Evolutionary conservation across 2,888 invertebrate genomes (phyloP), one percentile per base, ranked within the genome.

Genomic region (Melolontha melolontha): DNA sequence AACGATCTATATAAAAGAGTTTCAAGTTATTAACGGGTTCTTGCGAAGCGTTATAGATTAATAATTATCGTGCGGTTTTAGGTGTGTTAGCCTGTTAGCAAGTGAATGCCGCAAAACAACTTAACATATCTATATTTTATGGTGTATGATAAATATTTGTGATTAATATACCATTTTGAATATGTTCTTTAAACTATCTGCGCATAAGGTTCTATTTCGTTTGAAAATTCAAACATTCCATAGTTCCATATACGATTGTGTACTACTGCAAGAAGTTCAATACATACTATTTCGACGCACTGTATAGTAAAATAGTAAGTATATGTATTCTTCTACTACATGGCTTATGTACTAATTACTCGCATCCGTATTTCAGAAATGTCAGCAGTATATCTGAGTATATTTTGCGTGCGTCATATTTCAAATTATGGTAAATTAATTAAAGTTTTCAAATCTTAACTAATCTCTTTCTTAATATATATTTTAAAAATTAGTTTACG

Each of bases 181-280:
- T 27, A 57, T 42, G 57, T 41, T 57, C 16, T 42, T 22, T 57
- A 57, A 42, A 42, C 41, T 39, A 47, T 47, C 40, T 22, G 12
- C 29, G 5, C 22, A 40, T 64, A 68, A 55, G 57, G 68, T 27
- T 50, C 42, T 12, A 40, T 50, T 66, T 66, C 39, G 22, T 34
- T 14, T 67, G 64, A 66, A 64, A 70, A 72, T 68, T 71, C 68
- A 44, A 40, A 66, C 71, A 73, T 73, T 70, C 70, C 66, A 70
- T 66, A 41, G 54, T 42, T 47, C 62, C 71, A 44, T 57, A 57
- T 57, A 22, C n/a, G n/a, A 44, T 62, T 14, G 47, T 17, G 22
- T 44, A 42, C 42, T 8, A 42, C 42, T 14, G n/a, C 22, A n/a
- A 34, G 14, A 17, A 1, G 2, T 10, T 4, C 55, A 16, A 17